Conservation (phyloP, 2,113 vertebrate species). For the Phyllostomus discolor region DNA sequence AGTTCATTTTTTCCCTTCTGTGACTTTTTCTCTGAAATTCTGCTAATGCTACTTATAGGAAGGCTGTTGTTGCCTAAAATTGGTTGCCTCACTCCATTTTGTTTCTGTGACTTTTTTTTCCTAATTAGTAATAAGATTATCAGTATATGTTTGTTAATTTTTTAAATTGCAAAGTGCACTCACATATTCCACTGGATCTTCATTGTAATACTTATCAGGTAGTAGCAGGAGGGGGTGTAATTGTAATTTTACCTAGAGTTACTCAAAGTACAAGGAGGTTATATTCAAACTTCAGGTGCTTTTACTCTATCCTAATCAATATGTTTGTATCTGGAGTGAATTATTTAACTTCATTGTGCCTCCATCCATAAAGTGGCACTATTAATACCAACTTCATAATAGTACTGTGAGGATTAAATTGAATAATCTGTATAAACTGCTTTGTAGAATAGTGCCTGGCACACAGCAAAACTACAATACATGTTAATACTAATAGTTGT, state of each 20-base stretch:
- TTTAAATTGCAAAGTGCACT: background rate
- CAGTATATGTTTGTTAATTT: background rate
- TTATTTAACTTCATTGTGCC: background rate
- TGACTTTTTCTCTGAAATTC: background rate
- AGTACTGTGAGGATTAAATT: background rate
- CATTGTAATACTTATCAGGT: background rate
- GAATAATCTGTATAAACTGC: background rate
- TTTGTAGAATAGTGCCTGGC: background rate
- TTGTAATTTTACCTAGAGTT: background rate
- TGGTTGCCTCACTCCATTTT: background rate
- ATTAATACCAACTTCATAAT: background rate
- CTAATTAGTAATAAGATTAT: background rate
- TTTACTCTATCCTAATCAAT: background rate
- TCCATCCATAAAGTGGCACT: background rate
- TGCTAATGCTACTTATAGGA: background rate
- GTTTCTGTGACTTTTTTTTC: background rate
- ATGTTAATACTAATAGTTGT: background rate
- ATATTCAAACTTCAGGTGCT: background rate
- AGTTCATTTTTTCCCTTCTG: background rate
- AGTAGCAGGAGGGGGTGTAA: background rate
- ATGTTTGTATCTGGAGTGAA: background rate
- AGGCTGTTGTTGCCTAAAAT: background rate
- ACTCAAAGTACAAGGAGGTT: background rate
- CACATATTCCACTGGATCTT: background rate
- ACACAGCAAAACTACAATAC: background rate